These are phyloP conservation scores for Phorcus lineatus DNA, from an alignment of 2,888 invertebrate genomes.

Conservation along the genomic window DNA sequence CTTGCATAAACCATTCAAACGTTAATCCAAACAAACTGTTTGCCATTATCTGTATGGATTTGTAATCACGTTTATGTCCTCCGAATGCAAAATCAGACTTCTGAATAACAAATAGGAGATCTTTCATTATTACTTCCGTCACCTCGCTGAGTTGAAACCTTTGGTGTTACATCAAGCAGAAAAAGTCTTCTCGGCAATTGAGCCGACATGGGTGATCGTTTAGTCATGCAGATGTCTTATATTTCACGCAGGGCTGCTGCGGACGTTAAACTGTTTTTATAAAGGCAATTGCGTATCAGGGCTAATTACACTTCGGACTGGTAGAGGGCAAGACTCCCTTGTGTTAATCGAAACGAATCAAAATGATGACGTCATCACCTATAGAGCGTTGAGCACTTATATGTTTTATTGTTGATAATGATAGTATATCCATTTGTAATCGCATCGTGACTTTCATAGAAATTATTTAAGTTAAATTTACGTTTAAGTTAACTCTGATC, in stretches of 20 bases:
- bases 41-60: background rate
- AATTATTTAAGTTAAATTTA: no score
- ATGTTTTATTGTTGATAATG: no score
- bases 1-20: background rate
- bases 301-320: no score
- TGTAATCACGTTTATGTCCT: background rate
- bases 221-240: constrained; percentile 1
- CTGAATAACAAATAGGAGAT: background rate
- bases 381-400: no score
- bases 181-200: background rate
- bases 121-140: background rate
- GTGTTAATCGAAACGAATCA: no score
- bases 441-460: no score
- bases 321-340: no score
- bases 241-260: background rate
- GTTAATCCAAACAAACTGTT: background rate
- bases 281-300: background rate
- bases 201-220: background rate
- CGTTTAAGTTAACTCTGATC: no score
- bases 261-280: background rate
- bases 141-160: background rate
- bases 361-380: no score
- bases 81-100: background rate
- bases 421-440: no score
- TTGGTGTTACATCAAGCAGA: background rate